Evolutionary conservation across 2,113 vertebrate genomes (phyloP).

Genomic region (Bothrops jararaca): DNA sequence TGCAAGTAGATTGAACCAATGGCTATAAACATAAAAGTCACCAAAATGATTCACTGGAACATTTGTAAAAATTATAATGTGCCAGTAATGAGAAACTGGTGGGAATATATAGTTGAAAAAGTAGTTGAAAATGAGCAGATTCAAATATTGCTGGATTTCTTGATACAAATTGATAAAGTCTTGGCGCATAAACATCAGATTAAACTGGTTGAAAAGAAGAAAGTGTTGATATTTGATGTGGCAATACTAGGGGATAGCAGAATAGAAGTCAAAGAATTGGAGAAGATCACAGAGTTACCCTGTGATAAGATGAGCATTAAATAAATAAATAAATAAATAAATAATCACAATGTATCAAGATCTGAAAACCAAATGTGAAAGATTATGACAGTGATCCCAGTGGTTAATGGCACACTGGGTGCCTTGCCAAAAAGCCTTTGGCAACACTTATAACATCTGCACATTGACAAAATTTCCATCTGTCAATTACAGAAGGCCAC

Average conservation of each 20-base stretch:
- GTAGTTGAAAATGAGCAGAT: background rate
- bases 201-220: background rate
- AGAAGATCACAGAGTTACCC: background rate
- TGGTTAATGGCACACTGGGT: background rate
- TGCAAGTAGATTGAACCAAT: background rate
- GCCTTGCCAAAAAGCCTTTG: background rate
- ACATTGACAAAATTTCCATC: background rate
- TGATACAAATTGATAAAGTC: background rate
- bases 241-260: background rate
- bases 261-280: background rate
- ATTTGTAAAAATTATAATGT: background rate
- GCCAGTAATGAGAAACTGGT: background rate
- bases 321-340: background rate
- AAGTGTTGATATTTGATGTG: background rate
- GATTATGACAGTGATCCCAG: background rate
- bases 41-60: background rate
- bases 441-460: background rate
- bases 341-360: background rate
- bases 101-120: background rate
- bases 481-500: background rate
- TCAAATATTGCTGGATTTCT: background rate
- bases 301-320: background rate
- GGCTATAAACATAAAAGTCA: background rate
- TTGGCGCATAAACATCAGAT: background rate
- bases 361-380: background rate